Conservation (phyloP, 2,797 vertebrate genomes). For the Dryobates pubescens region DNA sequence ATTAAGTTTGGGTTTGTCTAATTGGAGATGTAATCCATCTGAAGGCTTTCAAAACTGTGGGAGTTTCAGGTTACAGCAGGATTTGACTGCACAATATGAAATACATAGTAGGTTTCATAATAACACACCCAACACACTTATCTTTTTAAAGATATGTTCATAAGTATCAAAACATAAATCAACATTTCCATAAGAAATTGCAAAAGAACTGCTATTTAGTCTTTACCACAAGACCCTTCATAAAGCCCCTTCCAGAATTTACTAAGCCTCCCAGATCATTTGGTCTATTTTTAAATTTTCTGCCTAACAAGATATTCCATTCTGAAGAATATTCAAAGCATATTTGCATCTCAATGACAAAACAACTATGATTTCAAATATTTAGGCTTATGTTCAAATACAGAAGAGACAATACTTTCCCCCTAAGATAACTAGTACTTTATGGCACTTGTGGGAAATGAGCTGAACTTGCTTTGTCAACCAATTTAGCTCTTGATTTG, state of each 20-base stretch:
- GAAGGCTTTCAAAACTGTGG: neutral
- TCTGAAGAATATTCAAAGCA: neutral
- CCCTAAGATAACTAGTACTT: neutral
- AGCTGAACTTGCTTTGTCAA: neutral
- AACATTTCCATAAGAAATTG: neutral
- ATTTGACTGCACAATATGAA: constrained; percentile 12
- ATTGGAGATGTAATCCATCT: neutral
- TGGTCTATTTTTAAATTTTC: neutral
- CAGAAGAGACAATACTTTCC: neutral
- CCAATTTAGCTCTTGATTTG: neutral
- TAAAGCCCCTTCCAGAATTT: neutral
- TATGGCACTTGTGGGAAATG: neutral
- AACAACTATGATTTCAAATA: fast-evolving
- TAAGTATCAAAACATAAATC: neutral
- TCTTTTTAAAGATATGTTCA: neutral
- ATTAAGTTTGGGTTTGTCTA: constrained; percentile 20
- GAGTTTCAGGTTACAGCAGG: neutral
- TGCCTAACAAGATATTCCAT: neutral
- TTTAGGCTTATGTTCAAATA: fast-evolving
- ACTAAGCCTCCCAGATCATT: fast-evolving
- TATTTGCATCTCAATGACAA: neutral
- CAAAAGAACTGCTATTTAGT: neutral
- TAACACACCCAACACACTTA: neutral
- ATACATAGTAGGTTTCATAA: neutral
- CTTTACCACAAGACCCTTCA: neutral